phyloP scores from a whole-genome alignment of 92 coral and sea anemone species.

The Epizoanthus stellaris region DNA sequence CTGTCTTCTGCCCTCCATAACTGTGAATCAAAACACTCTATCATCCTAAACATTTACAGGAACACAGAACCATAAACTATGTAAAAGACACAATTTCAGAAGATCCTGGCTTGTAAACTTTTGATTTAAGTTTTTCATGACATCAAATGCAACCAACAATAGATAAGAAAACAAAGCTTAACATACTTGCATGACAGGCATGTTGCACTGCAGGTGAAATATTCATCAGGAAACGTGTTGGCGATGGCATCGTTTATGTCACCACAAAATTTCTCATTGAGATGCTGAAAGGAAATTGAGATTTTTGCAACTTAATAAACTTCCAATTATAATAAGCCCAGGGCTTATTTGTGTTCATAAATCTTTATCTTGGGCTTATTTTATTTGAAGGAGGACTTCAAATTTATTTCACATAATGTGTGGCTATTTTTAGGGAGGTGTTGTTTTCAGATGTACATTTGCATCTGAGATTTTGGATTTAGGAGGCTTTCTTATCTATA shows the following conservation, averaged over 20 bases:
- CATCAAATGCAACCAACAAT: neutral
- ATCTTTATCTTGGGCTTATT: too few relatives aligned
- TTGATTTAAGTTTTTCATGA: neutral
- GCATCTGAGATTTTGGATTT: too few relatives aligned
- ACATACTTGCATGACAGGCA: constrained; percentile 96
- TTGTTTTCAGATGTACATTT: too few relatives aligned
- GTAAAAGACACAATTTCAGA: too few relatives aligned
- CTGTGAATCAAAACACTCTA: too few relatives aligned
- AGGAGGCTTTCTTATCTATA: too few relatives aligned
- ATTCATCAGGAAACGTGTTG: constrained; percentile 94
- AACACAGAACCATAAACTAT: neutral
- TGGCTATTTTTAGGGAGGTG: too few relatives aligned
- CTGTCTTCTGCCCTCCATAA: too few relatives aligned
- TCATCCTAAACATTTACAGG: too few relatives aligned
- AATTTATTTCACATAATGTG: too few relatives aligned
- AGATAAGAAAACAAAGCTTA: neutral
- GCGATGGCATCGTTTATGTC: constrained; percentile 78
- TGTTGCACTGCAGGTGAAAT: constrained; percentile 87
- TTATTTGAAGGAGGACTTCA: too few relatives aligned
- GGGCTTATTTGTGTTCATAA: neutral
- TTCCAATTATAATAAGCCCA: too few relatives aligned
- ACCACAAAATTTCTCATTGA: constrained; percentile 93
- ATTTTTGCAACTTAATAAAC: neutral
- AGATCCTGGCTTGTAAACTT: neutral
- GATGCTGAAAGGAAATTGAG: constrained; percentile 66